A percentile compares a stretch with the other conserved stretches of the same genome.
phyloP scores from a whole-genome alignment of 2,797 vertebrate species.

The Lutjanus argentimaculatus region DNA sequence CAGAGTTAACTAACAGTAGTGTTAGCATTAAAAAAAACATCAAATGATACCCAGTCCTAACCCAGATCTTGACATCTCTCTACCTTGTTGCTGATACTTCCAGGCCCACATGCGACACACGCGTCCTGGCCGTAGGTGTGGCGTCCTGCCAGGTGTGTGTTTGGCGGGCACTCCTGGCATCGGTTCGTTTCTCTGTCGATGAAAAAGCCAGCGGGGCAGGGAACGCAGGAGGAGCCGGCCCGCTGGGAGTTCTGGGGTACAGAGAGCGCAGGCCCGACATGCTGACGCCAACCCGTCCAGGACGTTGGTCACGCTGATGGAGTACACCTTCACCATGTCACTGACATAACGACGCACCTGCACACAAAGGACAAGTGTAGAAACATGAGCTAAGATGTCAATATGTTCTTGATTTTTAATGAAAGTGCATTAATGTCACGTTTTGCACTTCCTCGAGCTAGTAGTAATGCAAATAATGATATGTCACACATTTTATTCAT shows the following conservation, averaged over 20 bases:
- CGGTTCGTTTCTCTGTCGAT: constrained; percentile 92
- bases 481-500: no score
- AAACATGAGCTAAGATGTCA: background rate
- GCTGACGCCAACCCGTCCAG: constrained; percentile 91
- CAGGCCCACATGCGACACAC: constrained; percentile 93
- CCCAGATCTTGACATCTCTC: background rate
- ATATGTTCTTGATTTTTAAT: no score
- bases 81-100: constrained; percentile 92
- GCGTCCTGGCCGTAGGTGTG: constrained; percentile 92
- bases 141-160: constrained; percentile 93
- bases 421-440: no score
- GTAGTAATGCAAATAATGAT: no score
- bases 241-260: constrained; percentile 85
- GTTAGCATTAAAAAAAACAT: background rate
- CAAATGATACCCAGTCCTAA: no score
- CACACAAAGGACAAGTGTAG: background rate
- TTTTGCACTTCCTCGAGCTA: no score
- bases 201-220: constrained; percentile 94
- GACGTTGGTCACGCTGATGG: constrained; percentile 92
- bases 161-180: constrained; percentile 91
- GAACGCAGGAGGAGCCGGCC: constrained; percentile 91
- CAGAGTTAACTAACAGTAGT: no score
- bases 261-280: constrained; percentile 94
- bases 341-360: constrained; percentile 91
- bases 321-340: constrained; percentile 96